Evolutionary conservation across 2,113 vertebrate genomes (phyloP), one percentile per base, ranked within the genome.

Genomic region (Entelurus aequoreus): DNA sequence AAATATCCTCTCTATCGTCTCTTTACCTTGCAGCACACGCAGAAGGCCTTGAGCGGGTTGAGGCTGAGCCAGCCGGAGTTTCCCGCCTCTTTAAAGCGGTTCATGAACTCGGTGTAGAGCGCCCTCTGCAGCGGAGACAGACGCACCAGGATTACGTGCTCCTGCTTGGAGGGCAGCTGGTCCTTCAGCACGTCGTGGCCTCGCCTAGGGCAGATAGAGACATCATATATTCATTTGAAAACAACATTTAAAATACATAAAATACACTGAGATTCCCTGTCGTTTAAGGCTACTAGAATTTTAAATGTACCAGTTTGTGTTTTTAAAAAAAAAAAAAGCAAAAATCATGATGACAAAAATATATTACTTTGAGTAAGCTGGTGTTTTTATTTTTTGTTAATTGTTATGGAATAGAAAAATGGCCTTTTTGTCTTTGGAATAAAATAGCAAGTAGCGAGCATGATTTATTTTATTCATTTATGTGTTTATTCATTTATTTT

Each of bases 91-190:
- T 91, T 91, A 85, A 98, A 98, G 16, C 96, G 92, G 84, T 91
- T 94, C 96, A 98, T 98, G 80, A 98, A 98, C 85, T 98, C 93
- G 0, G 93, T 96, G 72, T 98, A 98, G 59, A 98, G 90, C 37
- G 92, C 94, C 66, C 94, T 87, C 82, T 98, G 96, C 76, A 98
- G 93, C 71, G 92, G 92, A 14, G 94, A 98, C 28, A 98, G 90
- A 10, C 95, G 94, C 42, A 98, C 94, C 75, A 98, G 86, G 75
- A 98, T 93, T 38, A 98, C 96, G 0, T 98, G 94, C 46, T 98
- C 96, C 68, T 96, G 91, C 81, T 98, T 98, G 4, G 90, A 91
- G 1, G 94, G 95, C 40, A 98, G 93, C 76, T 97, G 95, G 79
- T 92, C 89, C 79, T 88, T 95, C 84, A 98, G 86, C 59, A 98